phyloP scores from a whole-genome alignment of 2,113 vertebrate genomes.

The Melanostigma gelatinosum region DNA sequence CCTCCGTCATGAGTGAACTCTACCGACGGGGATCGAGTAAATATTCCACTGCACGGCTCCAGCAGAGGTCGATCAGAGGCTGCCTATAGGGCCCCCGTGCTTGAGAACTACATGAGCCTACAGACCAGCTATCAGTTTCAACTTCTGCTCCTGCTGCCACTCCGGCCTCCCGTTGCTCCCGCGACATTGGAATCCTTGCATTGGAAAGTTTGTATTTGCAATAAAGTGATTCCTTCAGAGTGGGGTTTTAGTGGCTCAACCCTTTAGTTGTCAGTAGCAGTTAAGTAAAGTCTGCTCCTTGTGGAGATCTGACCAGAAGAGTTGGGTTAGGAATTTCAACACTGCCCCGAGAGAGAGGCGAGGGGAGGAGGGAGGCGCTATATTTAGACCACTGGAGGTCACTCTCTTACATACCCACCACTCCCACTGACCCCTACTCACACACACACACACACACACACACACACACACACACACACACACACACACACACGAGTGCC shows the following conservation, averaged over 20 bases:
- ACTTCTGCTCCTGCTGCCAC: slow-evolving; percentile 47
- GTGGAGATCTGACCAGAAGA: slow-evolving; percentile 79
- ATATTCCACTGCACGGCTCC: slow-evolving; percentile 47
- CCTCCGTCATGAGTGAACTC: slow-evolving; percentile 14
- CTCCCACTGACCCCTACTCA: slow-evolving; percentile 84
- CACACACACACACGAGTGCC: slow-evolving; percentile 41
- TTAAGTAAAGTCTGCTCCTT: slow-evolving; percentile 71
- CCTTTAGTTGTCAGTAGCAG: slow-evolving; percentile 59
- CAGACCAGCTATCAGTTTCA: slow-evolving; percentile 54
- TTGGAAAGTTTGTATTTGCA: slow-evolving; percentile 26
- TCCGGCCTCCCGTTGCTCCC: slow-evolving; percentile 30
- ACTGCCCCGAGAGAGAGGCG: slow-evolving; percentile 84
- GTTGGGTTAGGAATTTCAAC: slow-evolving; percentile 91
- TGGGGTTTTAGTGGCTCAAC: slow-evolving; percentile 24
- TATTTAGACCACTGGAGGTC: slow-evolving; percentile 93
- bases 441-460: slow-evolving; percentile 46
- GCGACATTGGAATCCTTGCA: slow-evolving; percentile 48
- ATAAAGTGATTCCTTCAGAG: slow-evolving; percentile 37
- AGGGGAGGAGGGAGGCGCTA: slow-evolving; percentile 89
- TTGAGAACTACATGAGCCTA: slow-evolving; percentile 44
- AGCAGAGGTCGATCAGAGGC: slow-evolving; percentile 33
- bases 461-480: slow-evolving; percentile 52
- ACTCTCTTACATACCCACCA: slow-evolving; percentile 90
- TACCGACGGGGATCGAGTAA: slow-evolving; percentile 11
- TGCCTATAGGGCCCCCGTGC: slow-evolving; percentile 39